Evolutionary conservation across 92 coral and sea anemone species (phyloP), one percentile per base, ranked within the genome.

Genomic region (Anthopleura xanthogrammica): DNA sequence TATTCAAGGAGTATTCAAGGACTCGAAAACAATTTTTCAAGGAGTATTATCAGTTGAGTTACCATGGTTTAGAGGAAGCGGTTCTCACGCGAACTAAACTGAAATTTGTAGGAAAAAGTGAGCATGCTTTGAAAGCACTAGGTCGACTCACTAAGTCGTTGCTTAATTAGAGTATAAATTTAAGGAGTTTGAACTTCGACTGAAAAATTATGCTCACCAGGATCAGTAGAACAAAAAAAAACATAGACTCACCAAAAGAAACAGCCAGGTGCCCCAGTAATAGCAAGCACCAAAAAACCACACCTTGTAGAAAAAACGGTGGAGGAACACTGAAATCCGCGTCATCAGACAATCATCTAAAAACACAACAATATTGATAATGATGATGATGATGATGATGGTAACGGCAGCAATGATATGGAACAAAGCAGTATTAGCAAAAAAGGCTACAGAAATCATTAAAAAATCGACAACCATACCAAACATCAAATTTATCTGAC

Each of bases 281-380:
- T 96, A 93, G 77, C 99, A 96, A 2, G 94, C 99, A 73, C 99
- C 98, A 74, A 96, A 94, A 86, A 96, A 96, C 99, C 99, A 96
- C 41, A 94, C 93, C 90, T 96, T 96, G 92, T 96, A 96, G 92
- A 96, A 96, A 55, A 96, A 96, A 62, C 98, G 88, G 75, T 92
- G 88, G 48, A 96, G 92, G 62, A 94, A 92, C 43, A 92, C 95
- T 11, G 98, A 93, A 62, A 95, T 95, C 29, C 98, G 90, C 40
- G 94, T 94, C 90, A 94, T 84, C 24, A 92, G 89, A 83, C 99
- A 96, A n/a, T 83, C 60, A 60, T 85, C 99, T 96, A 72, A 19
- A 76, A 62, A 62, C 11, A 46, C 2, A 54, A 12, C 58, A 54
- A 14, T 11, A 54, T 6, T 54, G 3, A 62, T 46, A 8, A 68